These are phyloP conservation scores for Morus bassanus DNA, from an alignment of 2,797 vertebrate species.

Conservation along the genomic window DNA sequence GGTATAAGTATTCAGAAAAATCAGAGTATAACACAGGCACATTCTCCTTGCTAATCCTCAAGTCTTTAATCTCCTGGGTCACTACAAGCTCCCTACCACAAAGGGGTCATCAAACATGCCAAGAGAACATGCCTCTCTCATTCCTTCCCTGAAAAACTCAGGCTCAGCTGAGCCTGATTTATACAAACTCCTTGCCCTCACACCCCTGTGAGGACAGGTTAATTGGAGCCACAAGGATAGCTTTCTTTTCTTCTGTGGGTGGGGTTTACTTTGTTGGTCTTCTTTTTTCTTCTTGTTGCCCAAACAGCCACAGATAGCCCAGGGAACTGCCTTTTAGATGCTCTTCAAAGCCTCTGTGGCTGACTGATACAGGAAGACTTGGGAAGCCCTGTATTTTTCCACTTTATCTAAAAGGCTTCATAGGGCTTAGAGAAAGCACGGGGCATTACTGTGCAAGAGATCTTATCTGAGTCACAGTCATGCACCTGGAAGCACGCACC, in stretches of 20 bases:
- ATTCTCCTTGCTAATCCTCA: background rate
- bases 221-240: background rate
- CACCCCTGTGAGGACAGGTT: background rate
- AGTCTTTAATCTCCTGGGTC: background rate
- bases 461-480: fast-evolving
- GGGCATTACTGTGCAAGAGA: background rate
- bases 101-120: background rate
- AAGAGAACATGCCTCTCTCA: background rate
- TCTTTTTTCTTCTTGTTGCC: background rate
- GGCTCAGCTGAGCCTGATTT: background rate
- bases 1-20: background rate
- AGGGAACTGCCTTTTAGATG: background rate
- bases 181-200: background rate
- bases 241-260: background rate
- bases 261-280: background rate
- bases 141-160: fast-evolving
- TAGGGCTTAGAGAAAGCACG: fast-evolving
- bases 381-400: background rate
- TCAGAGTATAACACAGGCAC: fast-evolving
- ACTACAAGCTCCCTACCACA: background rate
- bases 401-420: background rate
- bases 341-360: background rate
- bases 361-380: background rate
- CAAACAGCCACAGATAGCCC: background rate
- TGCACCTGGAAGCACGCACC: background rate